Percentiles rank a stretch among this genome's conserved stretches.
phyloP scores from a whole-genome alignment of 2,113 vertebrate genomes.

The Campylomormyrus numenius region DNA sequence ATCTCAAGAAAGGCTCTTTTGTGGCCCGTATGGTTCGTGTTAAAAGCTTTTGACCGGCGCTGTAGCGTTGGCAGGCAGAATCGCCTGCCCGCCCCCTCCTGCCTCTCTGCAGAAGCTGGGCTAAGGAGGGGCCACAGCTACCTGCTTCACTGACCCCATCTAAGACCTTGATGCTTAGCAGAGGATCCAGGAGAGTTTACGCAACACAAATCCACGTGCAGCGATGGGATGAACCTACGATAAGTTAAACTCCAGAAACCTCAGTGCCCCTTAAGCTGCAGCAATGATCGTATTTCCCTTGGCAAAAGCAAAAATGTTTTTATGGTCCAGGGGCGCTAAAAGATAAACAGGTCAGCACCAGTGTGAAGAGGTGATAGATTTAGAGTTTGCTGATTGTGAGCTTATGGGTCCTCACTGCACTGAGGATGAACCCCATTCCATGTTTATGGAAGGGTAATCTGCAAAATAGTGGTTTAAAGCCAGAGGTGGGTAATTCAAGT shows the following conservation, averaged over 20 bases:
- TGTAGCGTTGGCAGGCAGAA: not conserved
- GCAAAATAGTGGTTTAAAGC: not conserved
- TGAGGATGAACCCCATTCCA: not conserved
- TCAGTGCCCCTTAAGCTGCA: not conserved
- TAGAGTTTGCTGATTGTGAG: not conserved
- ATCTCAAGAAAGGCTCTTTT: not conserved
- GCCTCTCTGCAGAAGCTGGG: not conserved
- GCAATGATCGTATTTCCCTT: not conserved
- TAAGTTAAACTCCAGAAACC: not conserved
- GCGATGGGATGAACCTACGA: not conserved
- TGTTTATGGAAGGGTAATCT: not conserved
- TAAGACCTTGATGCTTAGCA: not conserved
- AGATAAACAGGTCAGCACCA: not conserved
- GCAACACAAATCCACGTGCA: not conserved
- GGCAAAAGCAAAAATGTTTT: not conserved
- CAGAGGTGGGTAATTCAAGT: not conserved
- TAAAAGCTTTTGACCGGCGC: not conserved
- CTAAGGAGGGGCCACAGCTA: not conserved
- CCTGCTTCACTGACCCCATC: not conserved
- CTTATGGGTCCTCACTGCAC: not conserved
- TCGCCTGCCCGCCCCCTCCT: not conserved
- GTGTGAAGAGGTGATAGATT: not conserved
- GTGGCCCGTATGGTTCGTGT: conserved; percentile 16
- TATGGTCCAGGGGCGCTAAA: not conserved
- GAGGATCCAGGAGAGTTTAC: not conserved